Conservation (phyloP, 2,888 invertebrate genomes). For the Omphaloscelis lunosa region DNA sequence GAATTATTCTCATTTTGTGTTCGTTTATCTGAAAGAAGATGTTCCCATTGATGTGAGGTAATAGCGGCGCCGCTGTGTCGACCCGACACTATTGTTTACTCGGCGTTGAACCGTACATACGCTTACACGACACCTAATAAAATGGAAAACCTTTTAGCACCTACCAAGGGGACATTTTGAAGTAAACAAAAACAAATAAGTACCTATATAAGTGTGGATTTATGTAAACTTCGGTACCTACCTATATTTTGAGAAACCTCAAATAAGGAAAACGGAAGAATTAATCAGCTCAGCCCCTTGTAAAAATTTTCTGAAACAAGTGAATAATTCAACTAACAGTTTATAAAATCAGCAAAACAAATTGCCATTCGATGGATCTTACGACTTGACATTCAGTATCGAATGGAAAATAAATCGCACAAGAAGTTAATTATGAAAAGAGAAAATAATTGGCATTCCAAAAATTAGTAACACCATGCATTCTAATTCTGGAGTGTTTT, state of each 20-base stretch:
- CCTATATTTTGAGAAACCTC: slow-evolving; percentile 2
- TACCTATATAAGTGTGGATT: not conserved
- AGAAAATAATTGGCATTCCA: slow-evolving; percentile 20
- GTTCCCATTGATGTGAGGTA: slow-evolving; percentile 77
- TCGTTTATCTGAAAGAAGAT: slow-evolving; percentile 78
- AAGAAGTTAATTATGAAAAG: slow-evolving; percentile 5
- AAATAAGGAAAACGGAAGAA: slow-evolving; percentile 45
- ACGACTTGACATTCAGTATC: not conserved
- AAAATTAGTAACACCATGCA: slow-evolving; percentile 63
- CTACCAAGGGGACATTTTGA: slow-evolving; percentile 33
- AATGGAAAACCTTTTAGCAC: slow-evolving; percentile 71
- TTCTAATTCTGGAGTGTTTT: slow-evolving; percentile 76
- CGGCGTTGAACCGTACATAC: slow-evolving; percentile 56
- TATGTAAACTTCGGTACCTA: not conserved
- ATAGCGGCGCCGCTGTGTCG: slow-evolving; percentile 82
- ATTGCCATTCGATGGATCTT: not conserved
- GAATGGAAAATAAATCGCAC: not conserved
- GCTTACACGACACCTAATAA: slow-evolving; percentile 64
- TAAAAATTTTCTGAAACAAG: slow-evolving; percentile 23
- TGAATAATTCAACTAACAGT: slow-evolving; percentile 39
- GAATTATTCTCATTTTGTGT: slow-evolving; percentile 76
- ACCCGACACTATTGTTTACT: slow-evolving; percentile 77
- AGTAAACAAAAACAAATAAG: slow-evolving; percentile 38
- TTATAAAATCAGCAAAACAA: slow-evolving; percentile 23
- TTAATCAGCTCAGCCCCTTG: slow-evolving; percentile 9